Percentiles rank a stretch among this genome's conserved stretches.
Conservation (phyloP, 2,113 vertebrate genomes). For the Daubentonia madagascariensis region DNA sequence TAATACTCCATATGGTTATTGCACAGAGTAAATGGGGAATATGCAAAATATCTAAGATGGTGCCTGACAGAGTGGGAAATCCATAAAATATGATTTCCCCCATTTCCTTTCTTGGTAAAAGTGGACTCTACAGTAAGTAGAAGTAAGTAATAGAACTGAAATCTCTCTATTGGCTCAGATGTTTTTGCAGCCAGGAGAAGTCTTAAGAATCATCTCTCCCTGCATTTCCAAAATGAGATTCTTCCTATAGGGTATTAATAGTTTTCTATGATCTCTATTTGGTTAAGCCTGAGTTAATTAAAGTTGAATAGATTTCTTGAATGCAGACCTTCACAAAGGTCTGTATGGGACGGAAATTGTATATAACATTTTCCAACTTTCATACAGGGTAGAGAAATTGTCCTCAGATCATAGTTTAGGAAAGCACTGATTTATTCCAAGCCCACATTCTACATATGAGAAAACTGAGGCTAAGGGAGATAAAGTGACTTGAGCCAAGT, state of each 20-base stretch:
- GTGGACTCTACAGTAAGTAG: background rate
- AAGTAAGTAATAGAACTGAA: background rate
- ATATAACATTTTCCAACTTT: background rate
- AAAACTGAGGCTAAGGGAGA: background rate
- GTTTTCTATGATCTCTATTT: background rate
- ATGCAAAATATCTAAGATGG: background rate
- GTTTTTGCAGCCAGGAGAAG: background rate
- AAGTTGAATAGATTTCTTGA: background rate
- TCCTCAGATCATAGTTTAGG: background rate
- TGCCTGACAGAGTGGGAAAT: background rate
- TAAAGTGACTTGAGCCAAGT: background rate
- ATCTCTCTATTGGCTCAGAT: background rate
- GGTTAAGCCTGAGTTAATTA: background rate
- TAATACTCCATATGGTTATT: background rate
- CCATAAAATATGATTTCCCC: background rate
- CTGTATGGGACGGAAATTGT: background rate
- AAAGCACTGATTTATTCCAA: background rate
- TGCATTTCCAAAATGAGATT: background rate
- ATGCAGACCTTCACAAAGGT: background rate
- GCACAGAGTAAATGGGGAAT: background rate
- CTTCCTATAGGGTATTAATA: background rate
- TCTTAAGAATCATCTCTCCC: background rate
- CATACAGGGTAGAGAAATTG: background rate
- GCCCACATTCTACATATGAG: background rate
- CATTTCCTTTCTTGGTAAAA: background rate